Conservation (phyloP, 2,113 vertebrate species). For the Grantiella picta region DNA sequence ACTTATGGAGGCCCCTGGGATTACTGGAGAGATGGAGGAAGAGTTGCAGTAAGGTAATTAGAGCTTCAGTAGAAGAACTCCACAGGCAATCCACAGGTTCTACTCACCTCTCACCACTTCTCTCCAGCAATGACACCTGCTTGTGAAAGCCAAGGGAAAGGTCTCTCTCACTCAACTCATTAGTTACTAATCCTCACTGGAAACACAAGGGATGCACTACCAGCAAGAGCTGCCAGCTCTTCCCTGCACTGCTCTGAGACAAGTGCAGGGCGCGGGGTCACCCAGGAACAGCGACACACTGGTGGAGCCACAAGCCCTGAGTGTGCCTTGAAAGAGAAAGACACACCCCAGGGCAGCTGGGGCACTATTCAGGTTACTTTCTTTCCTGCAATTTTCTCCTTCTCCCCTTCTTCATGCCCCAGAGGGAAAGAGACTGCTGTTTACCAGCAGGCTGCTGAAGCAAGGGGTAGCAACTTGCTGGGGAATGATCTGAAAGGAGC, state of each 20-base stretch:
- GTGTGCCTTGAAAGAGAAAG: not conserved
- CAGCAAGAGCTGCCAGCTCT: not conserved
- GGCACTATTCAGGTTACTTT: not conserved
- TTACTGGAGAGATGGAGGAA: constrained; percentile 13
- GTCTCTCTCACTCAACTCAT: constrained; percentile 25
- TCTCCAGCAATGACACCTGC: constrained; percentile 42
- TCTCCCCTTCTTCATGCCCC: not conserved
- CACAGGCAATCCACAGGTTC: constrained; percentile 50
- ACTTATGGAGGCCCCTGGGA: constrained; percentile 33
- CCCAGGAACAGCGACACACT: fast-evolving
- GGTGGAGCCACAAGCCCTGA: not conserved
- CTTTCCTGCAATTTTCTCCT: not conserved
- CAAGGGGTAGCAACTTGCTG: not conserved
- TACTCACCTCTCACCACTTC: constrained; percentile 19
- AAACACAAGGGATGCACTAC: not conserved
- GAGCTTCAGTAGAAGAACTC: constrained; percentile 37
- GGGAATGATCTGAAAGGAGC: not conserved
- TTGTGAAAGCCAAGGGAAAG: not conserved
- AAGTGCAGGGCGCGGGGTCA: fast-evolving
- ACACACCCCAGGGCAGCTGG: not conserved
- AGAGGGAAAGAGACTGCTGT: not conserved
- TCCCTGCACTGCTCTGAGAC: not conserved
- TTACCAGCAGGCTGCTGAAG: not conserved
- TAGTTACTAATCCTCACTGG: constrained; percentile 18
- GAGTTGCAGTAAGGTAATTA: constrained; percentile 51